These are phyloP conservation scores for Pocillopora grandis DNA, from an alignment of 92 coral and sea anemone genomes.

Conservation along the genomic window DNA sequence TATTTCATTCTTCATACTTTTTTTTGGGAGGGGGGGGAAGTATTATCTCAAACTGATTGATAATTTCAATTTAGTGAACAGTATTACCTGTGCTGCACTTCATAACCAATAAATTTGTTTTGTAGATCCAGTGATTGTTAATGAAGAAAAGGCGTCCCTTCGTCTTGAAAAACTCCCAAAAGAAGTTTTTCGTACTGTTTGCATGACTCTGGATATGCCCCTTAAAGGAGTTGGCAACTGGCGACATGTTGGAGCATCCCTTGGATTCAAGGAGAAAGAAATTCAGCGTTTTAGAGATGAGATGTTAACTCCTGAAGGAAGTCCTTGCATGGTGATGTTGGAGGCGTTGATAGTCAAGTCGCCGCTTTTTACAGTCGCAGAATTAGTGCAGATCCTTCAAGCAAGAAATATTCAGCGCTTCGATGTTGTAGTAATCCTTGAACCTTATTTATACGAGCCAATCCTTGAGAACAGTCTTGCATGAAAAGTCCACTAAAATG, in stretches of 20 bases:
- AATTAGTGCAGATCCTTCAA: constrained; percentile 55
- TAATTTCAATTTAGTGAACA: too few relatives aligned
- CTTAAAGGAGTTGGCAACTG: constrained; percentile 40
- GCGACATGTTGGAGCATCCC: constrained; percentile 48
- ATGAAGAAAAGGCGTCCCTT: constrained; percentile 1
- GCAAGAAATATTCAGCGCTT: constrained; percentile 31
- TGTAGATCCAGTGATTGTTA: constrained; percentile 9
- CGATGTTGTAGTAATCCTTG: constrained; percentile 32
- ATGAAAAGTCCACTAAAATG: not conserved
- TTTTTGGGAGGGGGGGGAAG: too few relatives aligned
- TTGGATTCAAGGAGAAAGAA: constrained; percentile 17
- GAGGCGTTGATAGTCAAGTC: constrained; percentile 19
- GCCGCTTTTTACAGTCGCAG: constrained; percentile 49
- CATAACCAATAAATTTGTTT: not conserved
- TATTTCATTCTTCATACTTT: too few relatives aligned
- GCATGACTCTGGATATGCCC: constrained; percentile 40
- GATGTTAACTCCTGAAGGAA: constrained; percentile 40
- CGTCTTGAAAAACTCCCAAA: constrained; percentile 36
- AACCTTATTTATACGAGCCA: not conserved
- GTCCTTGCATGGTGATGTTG: constrained; percentile 44
- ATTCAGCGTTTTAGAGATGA: constrained; percentile 33
- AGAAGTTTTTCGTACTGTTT: constrained; percentile 32
- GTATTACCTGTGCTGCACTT: too few relatives aligned
- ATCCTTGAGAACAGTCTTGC: not conserved
- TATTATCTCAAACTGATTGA: too few relatives aligned